Conservation (phyloP, 2,797 vertebrate genomes). For the Clarias platycephalus region DNA sequence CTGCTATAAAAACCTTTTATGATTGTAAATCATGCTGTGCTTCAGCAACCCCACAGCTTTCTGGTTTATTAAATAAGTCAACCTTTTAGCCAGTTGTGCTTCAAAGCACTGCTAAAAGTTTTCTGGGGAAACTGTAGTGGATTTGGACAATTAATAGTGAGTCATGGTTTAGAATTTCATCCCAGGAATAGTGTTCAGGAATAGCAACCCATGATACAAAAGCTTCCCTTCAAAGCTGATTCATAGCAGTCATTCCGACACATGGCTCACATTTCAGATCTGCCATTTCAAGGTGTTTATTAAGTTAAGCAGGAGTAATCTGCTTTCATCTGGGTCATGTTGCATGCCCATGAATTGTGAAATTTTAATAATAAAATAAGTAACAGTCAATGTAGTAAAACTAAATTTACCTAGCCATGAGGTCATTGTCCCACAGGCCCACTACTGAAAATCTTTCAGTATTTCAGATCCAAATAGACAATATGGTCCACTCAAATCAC, state of each 20-base stretch:
- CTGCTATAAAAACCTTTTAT: not conserved
- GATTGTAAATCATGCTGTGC: not conserved
- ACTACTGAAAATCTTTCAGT: not conserved
- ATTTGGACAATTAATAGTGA: constrained; percentile 5
- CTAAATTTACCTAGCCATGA: not conserved
- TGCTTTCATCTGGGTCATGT: not conserved
- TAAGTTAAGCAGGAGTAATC: constrained; percentile 1
- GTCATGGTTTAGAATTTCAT: not conserved
- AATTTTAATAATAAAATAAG: not conserved
- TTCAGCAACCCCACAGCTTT: not conserved
- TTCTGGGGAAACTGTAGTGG: not conserved
- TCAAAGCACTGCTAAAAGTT: not conserved
- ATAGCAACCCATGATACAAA: not conserved
- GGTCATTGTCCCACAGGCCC: not conserved
- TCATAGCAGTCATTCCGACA: not conserved
- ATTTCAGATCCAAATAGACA: not conserved
- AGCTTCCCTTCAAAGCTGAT: not conserved
- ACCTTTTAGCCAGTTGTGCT: not conserved
- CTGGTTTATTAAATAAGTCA: constrained; percentile 1
- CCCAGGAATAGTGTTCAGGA: not conserved
- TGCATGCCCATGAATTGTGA: not conserved
- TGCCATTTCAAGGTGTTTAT: not conserved
- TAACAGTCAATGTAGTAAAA: not conserved
- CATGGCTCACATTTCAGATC: not conserved
- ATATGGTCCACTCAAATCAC: not conserved